Conservation (phyloP, 2,888 invertebrate genomes). For the Pemphredon lugubris region DNA sequence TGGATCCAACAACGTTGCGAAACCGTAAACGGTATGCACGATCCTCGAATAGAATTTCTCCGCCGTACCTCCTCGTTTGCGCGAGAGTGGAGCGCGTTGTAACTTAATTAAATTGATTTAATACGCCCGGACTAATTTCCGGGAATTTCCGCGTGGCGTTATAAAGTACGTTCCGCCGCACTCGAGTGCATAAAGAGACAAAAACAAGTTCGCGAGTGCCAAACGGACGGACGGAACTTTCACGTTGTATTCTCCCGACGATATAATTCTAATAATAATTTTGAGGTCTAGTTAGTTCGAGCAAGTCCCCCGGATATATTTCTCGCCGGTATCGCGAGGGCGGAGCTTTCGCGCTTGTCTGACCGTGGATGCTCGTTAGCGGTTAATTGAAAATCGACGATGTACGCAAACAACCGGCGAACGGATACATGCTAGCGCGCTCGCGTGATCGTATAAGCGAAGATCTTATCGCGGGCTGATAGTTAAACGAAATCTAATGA, state of each 20-base stretch:
- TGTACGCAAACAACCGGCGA: neutral
- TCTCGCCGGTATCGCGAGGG: neutral
- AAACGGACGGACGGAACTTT: no score
- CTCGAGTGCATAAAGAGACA: neutral
- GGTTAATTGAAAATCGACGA: conserved; percentile 39
- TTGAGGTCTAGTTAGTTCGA: neutral
- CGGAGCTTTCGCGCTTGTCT: conserved; percentile 1
- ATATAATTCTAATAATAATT: neutral
- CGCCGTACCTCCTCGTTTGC: no score
- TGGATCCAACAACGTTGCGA: no score
- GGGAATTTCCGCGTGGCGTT: neutral
- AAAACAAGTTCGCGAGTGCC: no score
- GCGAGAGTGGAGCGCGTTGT: conserved; percentile 5
- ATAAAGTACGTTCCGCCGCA: neutral
- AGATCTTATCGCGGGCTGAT: conserved; percentile 16
- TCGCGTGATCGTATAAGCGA: neutral
- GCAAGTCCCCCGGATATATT: neutral
- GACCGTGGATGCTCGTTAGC: conserved; percentile 14
- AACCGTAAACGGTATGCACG: no score
- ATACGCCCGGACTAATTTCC: conserved; percentile 14
- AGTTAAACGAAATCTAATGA: conserved; percentile 26
- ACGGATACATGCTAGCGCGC: neutral
- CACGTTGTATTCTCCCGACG: neutral
- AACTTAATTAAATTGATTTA: conserved; percentile 43
- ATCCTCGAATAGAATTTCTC: no score